phyloP scores from a whole-genome alignment of 2,113 vertebrate species.

The Brevimyrus niger region DNA sequence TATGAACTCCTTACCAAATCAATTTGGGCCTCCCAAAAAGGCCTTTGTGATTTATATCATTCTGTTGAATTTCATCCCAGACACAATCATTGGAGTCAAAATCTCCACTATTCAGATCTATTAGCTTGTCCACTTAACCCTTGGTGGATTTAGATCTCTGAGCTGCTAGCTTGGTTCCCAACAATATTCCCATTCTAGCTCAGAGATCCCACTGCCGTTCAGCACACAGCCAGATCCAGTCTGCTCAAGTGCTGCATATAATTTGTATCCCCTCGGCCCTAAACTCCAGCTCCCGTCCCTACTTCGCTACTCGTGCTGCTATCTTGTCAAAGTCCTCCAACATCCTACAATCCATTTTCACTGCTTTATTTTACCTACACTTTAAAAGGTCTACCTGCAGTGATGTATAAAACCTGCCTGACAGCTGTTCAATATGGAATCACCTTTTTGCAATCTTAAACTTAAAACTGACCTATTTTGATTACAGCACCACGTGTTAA shows the following conservation, averaged over 20 bases:
- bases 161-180: not conserved
- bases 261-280: not conserved
- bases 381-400: not conserved
- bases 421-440: not conserved
- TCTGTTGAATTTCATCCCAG: too few species aligned
- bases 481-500: not conserved
- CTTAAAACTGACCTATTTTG: not conserved
- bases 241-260: not conserved
- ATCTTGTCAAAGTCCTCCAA: not conserved
- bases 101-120: too few species aligned
- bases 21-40: too few species aligned
- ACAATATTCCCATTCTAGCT: not conserved
- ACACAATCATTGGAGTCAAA: too few species aligned
- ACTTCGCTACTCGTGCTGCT: not conserved
- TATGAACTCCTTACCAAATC: too few species aligned
- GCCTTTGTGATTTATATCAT: too few species aligned
- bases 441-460: not conserved
- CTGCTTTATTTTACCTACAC: not conserved
- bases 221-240: not conserved
- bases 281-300: not conserved
- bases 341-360: not conserved
- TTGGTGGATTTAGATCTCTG: not conserved
- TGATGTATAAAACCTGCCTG: not conserved
- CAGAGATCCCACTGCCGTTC: not conserved
- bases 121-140: not conserved